A percentile compares a stretch with the other conserved stretches of the same genome.
These are phyloP conservation scores for Stenoptilia bipunctidactyla DNA, from an alignment of 2,888 invertebrate species.

Conservation along the genomic window DNA sequence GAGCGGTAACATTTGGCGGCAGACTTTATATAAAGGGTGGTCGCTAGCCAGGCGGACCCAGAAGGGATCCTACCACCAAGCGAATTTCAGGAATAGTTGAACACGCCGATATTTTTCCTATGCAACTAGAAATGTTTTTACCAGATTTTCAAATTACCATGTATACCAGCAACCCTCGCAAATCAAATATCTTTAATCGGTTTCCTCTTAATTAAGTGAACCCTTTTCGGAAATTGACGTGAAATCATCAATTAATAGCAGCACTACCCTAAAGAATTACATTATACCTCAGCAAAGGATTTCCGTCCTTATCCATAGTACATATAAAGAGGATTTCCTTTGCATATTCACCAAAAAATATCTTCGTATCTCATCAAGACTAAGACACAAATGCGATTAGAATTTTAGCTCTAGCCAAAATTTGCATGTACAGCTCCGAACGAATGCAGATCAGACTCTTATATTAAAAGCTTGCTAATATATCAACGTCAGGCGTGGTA, in stretches of 20 bases:
- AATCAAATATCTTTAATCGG: no score
- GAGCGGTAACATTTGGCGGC: no score
- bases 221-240: slow-evolving; percentile 15
- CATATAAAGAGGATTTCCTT: not conserved
- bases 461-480: not conserved
- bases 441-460: slow-evolving; percentile 1
- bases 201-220: not conserved
- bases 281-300: not conserved
- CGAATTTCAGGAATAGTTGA: no score
- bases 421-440: slow-evolving; percentile 10
- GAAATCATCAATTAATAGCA: slow-evolving; percentile 15
- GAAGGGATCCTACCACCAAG: no score
- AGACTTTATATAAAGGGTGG: no score
- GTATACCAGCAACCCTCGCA: no score
- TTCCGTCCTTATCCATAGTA: not conserved
- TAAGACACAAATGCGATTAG: slow-evolving; percentile 27
- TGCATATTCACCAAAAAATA: slow-evolving; percentile 2
- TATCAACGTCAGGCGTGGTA: not conserved
- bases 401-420: slow-evolving; percentile 21
- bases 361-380: slow-evolving; percentile 12
- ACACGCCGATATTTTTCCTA: no score
- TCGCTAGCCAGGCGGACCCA: no score
- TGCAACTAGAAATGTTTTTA: no score
- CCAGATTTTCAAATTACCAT: no score
- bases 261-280: slow-evolving; percentile 15